phyloP scores from a whole-genome alignment of 2,888 invertebrate species.

The Alloscopus bannaensis region DNA sequence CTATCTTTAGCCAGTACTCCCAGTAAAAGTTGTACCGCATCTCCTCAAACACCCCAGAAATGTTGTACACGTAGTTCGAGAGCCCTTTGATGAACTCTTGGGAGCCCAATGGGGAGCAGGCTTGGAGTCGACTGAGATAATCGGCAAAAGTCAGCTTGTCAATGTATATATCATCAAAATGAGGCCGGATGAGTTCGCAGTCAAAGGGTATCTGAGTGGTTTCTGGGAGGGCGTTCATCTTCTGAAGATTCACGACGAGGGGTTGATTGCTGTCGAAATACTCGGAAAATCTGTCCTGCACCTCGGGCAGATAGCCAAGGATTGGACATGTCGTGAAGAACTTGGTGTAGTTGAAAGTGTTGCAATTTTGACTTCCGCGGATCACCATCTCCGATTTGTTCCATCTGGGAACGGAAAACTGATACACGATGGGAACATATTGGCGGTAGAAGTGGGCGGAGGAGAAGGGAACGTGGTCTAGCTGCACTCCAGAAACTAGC shows the following conservation, averaged over 20 bases:
- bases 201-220: slow-evolving; percentile 46
- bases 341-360: slow-evolving; percentile 24
- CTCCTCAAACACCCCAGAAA: slow-evolving; percentile 49
- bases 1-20: slow-evolving; percentile 49
- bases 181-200: slow-evolving; percentile 50
- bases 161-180: slow-evolving; percentile 56
- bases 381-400: slow-evolving; percentile 22
- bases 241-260: slow-evolving; percentile 43
- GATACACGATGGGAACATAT: slow-evolving; percentile 44
- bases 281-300: slow-evolving; percentile 42
- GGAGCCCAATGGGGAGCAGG: slow-evolving; percentile 47
- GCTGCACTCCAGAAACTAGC: slow-evolving; percentile 38
- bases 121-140: slow-evolving; percentile 43
- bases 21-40: slow-evolving; percentile 49
- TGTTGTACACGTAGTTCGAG: slow-evolving; percentile 59
- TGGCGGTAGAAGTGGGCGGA: slow-evolving; percentile 46
- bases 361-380: slow-evolving; percentile 43
- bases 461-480: slow-evolving; percentile 21
- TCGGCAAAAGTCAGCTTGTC: slow-evolving; percentile 41
- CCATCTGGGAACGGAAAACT: slow-evolving; percentile 36
- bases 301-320: slow-evolving; percentile 32
- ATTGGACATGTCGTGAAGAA: slow-evolving; percentile 55
- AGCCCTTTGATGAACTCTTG: slow-evolving; percentile 41
- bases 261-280: slow-evolving; percentile 53
- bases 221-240: slow-evolving; percentile 49